Evolutionary conservation across 2,113 vertebrate genomes (phyloP).

Genomic region (Acrocephalus kingi): DNA sequence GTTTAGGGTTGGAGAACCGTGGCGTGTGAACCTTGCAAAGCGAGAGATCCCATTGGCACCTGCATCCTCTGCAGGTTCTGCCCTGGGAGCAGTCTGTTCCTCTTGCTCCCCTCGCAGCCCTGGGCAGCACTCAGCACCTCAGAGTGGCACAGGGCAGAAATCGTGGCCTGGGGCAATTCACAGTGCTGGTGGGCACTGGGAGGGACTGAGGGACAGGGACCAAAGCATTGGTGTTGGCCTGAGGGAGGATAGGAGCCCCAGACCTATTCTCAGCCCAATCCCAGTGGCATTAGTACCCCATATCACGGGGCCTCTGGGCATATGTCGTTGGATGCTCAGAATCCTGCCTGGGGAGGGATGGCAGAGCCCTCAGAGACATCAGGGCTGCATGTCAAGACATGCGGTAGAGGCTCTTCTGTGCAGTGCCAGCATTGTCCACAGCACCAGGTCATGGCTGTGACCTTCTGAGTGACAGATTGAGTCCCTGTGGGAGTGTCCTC

Average conservation of each 20-base stretch:
- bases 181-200: neutral
- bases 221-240: neutral
- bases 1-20: neutral
- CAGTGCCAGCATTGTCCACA: neutral
- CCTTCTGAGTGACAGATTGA: neutral
- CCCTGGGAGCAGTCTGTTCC: neutral
- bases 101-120: neutral
- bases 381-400: neutral
- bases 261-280: neutral
- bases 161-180: neutral
- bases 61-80: neutral
- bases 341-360: neutral
- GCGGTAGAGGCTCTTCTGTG: neutral
- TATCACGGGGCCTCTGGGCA: neutral
- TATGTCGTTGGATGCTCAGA: neutral
- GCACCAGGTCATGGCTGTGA: neutral
- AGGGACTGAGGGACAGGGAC: neutral
- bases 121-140: neutral
- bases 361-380: neutral
- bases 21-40: constrained; percentile 18
- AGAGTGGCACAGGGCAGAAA: neutral
- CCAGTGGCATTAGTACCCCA: neutral
- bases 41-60: neutral
- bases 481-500: neutral
- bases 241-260: neutral